Percentiles rank a stretch among this genome's conserved stretches.
Evolutionary conservation across 2,797 vertebrate species (phyloP).

Genomic region (Luscinia megarhynchos): DNA sequence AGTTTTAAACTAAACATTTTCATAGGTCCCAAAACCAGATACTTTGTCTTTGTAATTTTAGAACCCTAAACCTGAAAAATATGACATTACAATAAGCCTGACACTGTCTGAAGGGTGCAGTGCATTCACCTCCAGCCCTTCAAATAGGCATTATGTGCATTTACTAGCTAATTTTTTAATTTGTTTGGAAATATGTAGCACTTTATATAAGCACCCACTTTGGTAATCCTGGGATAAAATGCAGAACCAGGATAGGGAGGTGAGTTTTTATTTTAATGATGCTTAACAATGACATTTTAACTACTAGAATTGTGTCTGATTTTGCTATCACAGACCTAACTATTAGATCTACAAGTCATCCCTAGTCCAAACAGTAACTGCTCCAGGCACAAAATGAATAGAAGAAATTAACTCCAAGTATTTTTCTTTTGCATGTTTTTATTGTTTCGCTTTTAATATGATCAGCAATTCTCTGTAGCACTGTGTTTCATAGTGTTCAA

Average conservation of each 20-base stretch:
- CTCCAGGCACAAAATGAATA: conserved; percentile 17
- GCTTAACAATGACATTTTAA: not conserved
- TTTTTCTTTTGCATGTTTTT: conserved; percentile 2
- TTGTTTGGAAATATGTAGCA: not conserved
- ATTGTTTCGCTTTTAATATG: not conserved
- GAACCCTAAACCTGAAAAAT: not conserved
- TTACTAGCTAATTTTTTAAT: conserved; percentile 18
- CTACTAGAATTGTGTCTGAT: conserved; percentile 19
- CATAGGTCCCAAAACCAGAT: not conserved
- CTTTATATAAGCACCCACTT: not conserved
- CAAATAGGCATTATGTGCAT: not conserved
- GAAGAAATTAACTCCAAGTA: conserved; percentile 35
- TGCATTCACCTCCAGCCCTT: not conserved
- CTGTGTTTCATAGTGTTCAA: not conserved
- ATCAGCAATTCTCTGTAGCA: not conserved
- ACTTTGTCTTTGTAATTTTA: not conserved
- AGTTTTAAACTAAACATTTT: not conserved
- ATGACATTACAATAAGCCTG: not conserved
- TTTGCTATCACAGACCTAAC: not conserved
- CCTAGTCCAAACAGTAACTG: conserved; percentile 31
- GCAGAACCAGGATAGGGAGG: not conserved
- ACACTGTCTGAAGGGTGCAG: not conserved
- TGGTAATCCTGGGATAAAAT: not conserved
- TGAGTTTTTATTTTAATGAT: conserved; percentile 12
- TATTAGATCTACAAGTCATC: conserved; percentile 22